Evolutionary conservation across 2,113 vertebrate genomes (phyloP).

Genomic region (Leuciscus idus): DNA sequence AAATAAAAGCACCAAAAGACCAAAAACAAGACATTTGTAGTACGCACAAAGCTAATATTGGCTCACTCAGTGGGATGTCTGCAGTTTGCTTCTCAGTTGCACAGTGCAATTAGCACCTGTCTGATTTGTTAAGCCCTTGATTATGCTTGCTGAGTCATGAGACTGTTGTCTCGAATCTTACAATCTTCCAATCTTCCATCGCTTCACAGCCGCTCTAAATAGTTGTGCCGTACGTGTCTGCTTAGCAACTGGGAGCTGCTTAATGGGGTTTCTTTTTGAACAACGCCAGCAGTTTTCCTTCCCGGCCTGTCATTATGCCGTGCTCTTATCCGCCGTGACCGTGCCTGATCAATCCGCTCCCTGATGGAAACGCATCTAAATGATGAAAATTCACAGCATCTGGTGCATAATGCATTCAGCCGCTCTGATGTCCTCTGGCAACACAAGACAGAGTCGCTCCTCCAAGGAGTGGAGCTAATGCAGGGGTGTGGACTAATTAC

Average conservation of each 20-base stretch:
- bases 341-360: conserved; percentile 59
- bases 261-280: conserved; percentile 32
- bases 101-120: conserved; percentile 33
- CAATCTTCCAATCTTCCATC: neutral
- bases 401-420: conserved; percentile 65
- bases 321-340: conserved; percentile 49
- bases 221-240: conserved; percentile 11
- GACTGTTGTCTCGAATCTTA: conserved; percentile 6
- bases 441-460: conserved; percentile 47
- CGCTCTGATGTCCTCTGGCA: conserved; percentile 57
- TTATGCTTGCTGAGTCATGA: conserved; percentile 33
- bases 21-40: neutral
- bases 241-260: conserved; percentile 38
- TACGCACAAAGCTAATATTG: neutral
- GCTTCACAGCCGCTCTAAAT: neutral
- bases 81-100: neutral
- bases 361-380: conserved; percentile 57
- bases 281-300: conserved; percentile 15
- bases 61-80: neutral
- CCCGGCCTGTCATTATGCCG: conserved; percentile 53
- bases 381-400: conserved; percentile 63
- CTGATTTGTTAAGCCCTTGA: conserved; percentile 36
- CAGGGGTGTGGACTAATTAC: conserved; percentile 68
- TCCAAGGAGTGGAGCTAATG: conserved; percentile 65
- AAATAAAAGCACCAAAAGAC: neutral